Conservation (phyloP, 2,797 vertebrate genomes). For the Propithecus deckenii region DNA sequence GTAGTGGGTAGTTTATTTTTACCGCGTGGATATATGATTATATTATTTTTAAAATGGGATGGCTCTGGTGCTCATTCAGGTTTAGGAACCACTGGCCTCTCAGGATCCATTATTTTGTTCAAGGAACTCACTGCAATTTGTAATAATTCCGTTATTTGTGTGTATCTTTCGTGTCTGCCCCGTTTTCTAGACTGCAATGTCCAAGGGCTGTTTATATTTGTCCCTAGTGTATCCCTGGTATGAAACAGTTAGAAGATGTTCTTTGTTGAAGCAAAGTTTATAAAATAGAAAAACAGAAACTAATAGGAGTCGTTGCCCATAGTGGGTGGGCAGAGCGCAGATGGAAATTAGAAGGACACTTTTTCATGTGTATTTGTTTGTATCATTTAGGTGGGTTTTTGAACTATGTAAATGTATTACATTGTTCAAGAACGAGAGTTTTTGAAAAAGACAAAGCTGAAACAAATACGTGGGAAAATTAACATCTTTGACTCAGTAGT, state of each 20-base stretch:
- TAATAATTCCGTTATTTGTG: not conserved
- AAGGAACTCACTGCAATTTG: not conserved
- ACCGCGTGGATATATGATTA: not conserved
- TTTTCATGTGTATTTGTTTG: not conserved
- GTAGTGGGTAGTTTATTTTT: not conserved
- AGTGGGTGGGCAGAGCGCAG: not conserved
- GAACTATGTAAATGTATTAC: not conserved
- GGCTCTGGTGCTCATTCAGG: not conserved
- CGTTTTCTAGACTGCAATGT: not conserved
- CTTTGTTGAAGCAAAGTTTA: not conserved
- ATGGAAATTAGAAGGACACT: not conserved
- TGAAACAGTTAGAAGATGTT: not conserved
- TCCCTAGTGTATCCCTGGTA: not conserved
- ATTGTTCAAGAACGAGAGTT: not conserved
- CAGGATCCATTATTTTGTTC: not conserved
- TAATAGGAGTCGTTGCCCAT: not conserved
- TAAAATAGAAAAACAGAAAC: not conserved
- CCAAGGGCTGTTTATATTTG: not conserved
- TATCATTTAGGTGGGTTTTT: not conserved
- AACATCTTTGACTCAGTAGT: not conserved
- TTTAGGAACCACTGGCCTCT: not conserved
- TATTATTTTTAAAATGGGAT: not conserved
- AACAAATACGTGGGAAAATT: not conserved
- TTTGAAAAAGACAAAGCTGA: not conserved
- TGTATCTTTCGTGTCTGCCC: not conserved